phyloP scores from a whole-genome alignment of 2,797 vertebrate genomes.

The Bryconaethiops microstoma region DNA sequence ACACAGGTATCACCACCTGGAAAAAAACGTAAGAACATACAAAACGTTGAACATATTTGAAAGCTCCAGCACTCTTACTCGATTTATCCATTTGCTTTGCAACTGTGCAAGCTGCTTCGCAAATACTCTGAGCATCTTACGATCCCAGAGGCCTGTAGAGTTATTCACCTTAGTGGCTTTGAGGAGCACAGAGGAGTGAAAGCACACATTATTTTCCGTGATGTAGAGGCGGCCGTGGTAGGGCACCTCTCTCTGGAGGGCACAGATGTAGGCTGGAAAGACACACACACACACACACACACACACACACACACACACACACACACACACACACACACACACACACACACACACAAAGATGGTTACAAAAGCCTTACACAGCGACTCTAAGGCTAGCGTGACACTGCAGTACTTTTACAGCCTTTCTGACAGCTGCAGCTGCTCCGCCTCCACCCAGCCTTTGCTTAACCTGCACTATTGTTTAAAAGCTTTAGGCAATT shows the following conservation, averaged over 20 bases:
- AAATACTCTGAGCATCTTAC: neutral
- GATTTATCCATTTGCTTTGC: neutral
- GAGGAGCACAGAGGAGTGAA: constrained; percentile 85
- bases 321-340: no score
- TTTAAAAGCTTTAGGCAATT: constrained; percentile 10
- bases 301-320: no score
- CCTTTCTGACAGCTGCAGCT: neutral
- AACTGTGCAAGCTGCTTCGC: neutral
- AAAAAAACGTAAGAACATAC: constrained; percentile 13
- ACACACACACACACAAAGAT: neutral
- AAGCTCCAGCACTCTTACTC: neutral
- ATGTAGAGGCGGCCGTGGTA: constrained; percentile 87
- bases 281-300: neutral
- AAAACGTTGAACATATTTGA: neutral
- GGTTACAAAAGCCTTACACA: constrained; percentile 14
- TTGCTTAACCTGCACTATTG: neutral
- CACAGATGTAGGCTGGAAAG: constrained; percentile 82
- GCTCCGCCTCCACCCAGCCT: neutral
- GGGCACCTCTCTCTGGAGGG: constrained; percentile 86
- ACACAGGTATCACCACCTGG: constrained; percentile 80
- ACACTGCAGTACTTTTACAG: constrained; percentile 16
- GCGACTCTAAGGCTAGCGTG: neutral
- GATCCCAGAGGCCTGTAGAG: rapidly evolving
- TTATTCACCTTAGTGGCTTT: constrained; percentile 83
- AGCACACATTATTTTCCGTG: constrained; percentile 79